Evolutionary conservation across 2,888 invertebrate genomes (phyloP), one percentile per base, ranked within the genome.

Genomic region (Parthenolecanium corni): DNA sequence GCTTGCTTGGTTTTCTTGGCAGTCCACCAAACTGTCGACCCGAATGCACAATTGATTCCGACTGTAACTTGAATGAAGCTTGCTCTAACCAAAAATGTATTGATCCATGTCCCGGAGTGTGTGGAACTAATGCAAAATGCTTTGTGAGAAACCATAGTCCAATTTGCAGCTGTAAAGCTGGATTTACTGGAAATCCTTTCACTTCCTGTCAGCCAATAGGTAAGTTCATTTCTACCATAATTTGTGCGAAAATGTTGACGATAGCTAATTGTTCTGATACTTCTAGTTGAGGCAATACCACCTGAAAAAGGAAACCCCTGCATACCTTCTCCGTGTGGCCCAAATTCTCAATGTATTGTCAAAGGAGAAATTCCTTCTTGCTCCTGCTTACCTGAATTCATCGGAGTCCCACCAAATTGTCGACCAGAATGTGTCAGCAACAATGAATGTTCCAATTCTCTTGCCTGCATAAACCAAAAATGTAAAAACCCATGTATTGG

Each of bases 341-440:
- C 74, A 3, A 75, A 73, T 69, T 76, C 82, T 46, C 71, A 76
- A 68, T 82, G 82, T 49, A 62, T 68, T 58, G 68, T 69, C 18
- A 70, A 70, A 18, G 73, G 86, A 71, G 82, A 79, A 14, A 84
- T 84, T 70, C 86, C 86, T 49, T 83, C 86, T 49, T 90, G 89
- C 73, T 84, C 86, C 63, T 90, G 90, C 71, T 78, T 83, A 70
- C 79, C 79, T 68, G 82, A 82, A 67, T 86, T 84, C 70, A 77
- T 84, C 67, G 89, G 89, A 58, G 79, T 82, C 54, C 88, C 89
- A 38, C 88, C 88, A 44, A 70, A 71, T 47, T 77, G 78, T 66
- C 69, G 74, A 49, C 75, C 74, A 1, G 77, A 77, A 67, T 78
- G 78, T 68, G 71, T 74, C n/a, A 68, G 72, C n/a, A 76, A 75